These are phyloP conservation scores for Tolypeutes matacus DNA, from an alignment of 2,797 vertebrate genomes.

Conservation along the genomic window DNA sequence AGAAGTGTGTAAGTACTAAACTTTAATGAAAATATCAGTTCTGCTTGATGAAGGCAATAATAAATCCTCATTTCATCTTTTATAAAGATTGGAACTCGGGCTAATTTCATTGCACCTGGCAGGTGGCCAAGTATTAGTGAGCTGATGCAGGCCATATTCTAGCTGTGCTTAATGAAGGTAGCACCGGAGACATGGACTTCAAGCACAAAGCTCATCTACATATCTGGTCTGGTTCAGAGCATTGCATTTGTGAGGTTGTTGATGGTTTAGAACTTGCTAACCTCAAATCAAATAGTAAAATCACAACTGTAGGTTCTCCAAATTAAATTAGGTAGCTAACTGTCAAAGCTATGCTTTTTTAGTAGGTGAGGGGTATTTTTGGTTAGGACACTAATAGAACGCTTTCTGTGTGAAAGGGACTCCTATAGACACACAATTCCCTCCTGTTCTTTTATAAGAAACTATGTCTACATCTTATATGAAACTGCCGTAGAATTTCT, in stretches of 20 bases:
- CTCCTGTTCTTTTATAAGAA: not conserved
- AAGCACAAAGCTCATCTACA: slow-evolving; percentile 82
- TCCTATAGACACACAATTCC: not conserved
- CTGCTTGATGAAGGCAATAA: slow-evolving; percentile 84
- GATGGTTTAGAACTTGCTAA: slow-evolving; percentile 70
- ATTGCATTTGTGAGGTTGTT: slow-evolving; percentile 37
- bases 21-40: slow-evolving; percentile 86
- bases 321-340: slow-evolving; percentile 66
- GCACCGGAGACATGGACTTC: slow-evolving; percentile 77
- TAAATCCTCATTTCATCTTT: slow-evolving; percentile 84
- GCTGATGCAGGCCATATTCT: slow-evolving; percentile 82
- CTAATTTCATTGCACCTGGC: slow-evolving; percentile 84
- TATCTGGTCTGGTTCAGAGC: slow-evolving; percentile 64
- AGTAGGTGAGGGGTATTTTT: not conserved
- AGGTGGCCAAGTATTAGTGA: slow-evolving; percentile 83
- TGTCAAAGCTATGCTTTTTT: slow-evolving; percentile 32
- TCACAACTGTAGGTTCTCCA: slow-evolving; percentile 48
- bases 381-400: not conserved
- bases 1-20: slow-evolving; percentile 83
- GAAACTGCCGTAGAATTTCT: not conserved
- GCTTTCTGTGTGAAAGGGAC: not conserved
- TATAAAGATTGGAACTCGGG: slow-evolving; percentile 85
- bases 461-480: not conserved
- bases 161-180: slow-evolving; percentile 85
- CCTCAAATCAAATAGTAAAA: slow-evolving; percentile 71